phyloP scores from a whole-genome alignment of 2,113 vertebrate genomes.

The Phylloscopus trochilus region DNA sequence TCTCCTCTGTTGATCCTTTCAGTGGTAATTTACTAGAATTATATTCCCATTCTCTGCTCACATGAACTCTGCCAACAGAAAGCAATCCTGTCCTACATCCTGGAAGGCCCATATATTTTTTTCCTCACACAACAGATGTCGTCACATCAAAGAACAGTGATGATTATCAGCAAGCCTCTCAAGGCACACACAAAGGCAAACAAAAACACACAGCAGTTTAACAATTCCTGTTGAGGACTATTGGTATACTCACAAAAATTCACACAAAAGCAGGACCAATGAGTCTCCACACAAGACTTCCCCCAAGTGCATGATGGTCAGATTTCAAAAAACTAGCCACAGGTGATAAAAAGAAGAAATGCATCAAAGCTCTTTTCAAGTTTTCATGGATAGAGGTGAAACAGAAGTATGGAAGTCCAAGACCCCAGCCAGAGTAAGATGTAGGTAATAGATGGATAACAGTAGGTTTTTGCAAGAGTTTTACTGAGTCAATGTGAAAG shows the following conservation, averaged over 20 bases:
- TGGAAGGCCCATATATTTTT: neutral
- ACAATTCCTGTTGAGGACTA: neutral
- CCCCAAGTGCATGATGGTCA: neutral
- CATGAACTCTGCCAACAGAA: neutral
- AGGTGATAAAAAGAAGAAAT: neutral
- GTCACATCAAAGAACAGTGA: neutral
- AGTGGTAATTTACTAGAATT: neutral
- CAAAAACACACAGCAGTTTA: neutral
- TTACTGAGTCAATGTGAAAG: neutral
- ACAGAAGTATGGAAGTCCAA: neutral
- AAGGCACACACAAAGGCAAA: neutral
- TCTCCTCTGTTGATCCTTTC: neutral
- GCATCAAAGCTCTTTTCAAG: neutral
- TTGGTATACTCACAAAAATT: neutral
- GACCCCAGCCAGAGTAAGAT: neutral
- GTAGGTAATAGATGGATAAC: neutral
- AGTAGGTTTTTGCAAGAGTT: neutral
- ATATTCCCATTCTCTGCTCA: neutral
- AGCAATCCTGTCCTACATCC: neutral
- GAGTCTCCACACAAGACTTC: neutral
- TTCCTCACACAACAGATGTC: neutral
- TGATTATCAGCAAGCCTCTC: neutral
- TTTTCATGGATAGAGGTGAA: neutral
- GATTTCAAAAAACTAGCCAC: neutral
- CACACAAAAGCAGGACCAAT: neutral